Conservation (phyloP, 2,797 vertebrate genomes). For the Fratercula arctica region DNA sequence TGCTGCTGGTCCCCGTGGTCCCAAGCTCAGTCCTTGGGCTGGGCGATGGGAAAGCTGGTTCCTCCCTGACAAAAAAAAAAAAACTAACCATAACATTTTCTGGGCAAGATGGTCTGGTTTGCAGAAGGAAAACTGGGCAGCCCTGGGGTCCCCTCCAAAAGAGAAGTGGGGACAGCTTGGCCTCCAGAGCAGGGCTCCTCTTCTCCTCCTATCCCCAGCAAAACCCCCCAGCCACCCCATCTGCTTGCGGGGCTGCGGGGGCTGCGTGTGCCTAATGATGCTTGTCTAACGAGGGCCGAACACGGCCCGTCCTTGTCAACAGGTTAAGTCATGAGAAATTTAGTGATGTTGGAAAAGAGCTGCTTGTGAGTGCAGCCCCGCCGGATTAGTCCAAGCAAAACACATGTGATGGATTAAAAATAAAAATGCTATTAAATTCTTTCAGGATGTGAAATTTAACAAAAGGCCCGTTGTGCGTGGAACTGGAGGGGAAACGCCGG, state of each 20-base stretch:
- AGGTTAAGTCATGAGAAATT: constrained; percentile 39
- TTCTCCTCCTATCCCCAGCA: not conserved
- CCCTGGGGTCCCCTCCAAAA: not conserved
- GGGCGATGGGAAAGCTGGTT: fast-evolving
- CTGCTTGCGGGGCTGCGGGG: fast-evolving
- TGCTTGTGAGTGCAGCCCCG: not conserved
- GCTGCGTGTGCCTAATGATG: not conserved
- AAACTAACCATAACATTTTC: not conserved
- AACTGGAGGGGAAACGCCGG: not conserved
- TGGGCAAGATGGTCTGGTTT: not conserved
- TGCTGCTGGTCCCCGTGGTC: not conserved
- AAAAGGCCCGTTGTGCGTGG: constrained; percentile 47
- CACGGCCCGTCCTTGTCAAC: not conserved
- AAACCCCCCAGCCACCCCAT: not conserved
- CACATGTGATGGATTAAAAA: constrained; percentile 70
- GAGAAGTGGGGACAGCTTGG: not conserved
- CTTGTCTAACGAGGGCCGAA: not conserved
- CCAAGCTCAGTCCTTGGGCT: not conserved
- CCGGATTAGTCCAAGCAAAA: constrained; percentile 50
- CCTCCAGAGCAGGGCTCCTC: not conserved
- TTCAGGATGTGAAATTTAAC: constrained; percentile 67
- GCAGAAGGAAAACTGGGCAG: not conserved
- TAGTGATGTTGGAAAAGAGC: constrained; percentile 44
- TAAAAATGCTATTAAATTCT: constrained; percentile 68
- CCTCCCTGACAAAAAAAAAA: not conserved